phyloP scores from a whole-genome alignment of 2,888 invertebrate species.

The Hyppa rectilinea region DNA sequence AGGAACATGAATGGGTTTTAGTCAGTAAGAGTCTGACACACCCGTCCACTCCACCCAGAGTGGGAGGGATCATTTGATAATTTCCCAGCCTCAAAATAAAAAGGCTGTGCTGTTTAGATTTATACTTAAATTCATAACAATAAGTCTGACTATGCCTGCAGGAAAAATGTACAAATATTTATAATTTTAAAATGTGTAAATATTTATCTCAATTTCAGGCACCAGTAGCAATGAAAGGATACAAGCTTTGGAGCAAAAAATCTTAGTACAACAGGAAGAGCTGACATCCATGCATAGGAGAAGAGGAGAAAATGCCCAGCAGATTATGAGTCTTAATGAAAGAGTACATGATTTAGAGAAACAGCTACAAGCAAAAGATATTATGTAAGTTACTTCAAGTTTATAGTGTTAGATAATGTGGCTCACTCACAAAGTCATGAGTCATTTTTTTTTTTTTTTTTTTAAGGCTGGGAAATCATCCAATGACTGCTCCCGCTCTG shows the following conservation, averaged over 20 bases:
- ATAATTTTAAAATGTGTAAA: too few relatives aligned
- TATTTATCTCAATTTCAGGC: conserved; percentile 72
- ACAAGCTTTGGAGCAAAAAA: conserved; percentile 95
- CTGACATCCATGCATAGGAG: conserved; percentile 96
- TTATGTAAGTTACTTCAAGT: conserved; percentile 87
- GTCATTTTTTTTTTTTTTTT: too few relatives aligned
- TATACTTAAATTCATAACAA: neutral
- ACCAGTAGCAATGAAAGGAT: conserved; percentile 90
- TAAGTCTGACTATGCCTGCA: too few relatives aligned
- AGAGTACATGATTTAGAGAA: conserved; percentile 96
- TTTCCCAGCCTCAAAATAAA: too few relatives aligned
- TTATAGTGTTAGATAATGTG: neutral
- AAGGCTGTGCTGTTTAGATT: neutral
- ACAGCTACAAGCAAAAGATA: conserved; percentile 93
- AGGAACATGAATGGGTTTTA: too few relatives aligned
- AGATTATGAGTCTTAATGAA: conserved; percentile 97
- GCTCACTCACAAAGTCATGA: neutral
- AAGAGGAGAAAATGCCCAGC: conserved; percentile 97
- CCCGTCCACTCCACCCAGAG: too few relatives aligned
- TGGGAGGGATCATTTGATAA: too few relatives aligned
- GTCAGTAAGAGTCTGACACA: too few relatives aligned
- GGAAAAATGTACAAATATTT: too few relatives aligned
- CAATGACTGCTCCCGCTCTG: too few relatives aligned
- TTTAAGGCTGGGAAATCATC: too few relatives aligned
- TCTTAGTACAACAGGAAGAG: conserved; percentile 97